Evolutionary conservation across 2,888 invertebrate species (phyloP).

Genomic region (Brenthis hecate): DNA sequence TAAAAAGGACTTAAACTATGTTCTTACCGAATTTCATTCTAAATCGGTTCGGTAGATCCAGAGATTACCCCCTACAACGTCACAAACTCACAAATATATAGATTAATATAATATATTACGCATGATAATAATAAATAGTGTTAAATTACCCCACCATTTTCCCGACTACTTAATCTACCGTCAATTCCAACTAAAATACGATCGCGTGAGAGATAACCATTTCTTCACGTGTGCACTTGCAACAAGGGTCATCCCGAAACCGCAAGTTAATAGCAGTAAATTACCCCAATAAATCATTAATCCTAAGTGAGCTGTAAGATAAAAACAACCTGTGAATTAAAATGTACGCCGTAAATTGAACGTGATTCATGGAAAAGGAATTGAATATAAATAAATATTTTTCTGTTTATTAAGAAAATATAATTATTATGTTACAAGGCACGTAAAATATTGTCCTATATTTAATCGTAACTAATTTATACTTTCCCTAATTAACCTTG

Average conservation of each 20-base stretch:
- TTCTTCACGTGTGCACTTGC: constrained; percentile 62
- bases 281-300: constrained; percentile 65
- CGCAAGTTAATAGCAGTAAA: constrained; percentile 74
- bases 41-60: too few species aligned
- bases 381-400: neutral
- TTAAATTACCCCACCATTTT: constrained; percentile 11
- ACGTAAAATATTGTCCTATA: too few species aligned
- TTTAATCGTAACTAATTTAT: too few species aligned
- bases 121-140: neutral
- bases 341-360: neutral
- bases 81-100: too few species aligned
- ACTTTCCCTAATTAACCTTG: too few species aligned
- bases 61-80: too few species aligned
- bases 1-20: too few species aligned
- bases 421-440: too few species aligned
- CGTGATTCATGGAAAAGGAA: neutral
- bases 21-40: too few species aligned
- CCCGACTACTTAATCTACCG: constrained; percentile 59
- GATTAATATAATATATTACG: neutral
- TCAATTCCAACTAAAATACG: constrained; percentile 52
- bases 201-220: constrained; percentile 69
- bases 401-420: constrained; percentile 7
- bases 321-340: constrained; percentile 16
- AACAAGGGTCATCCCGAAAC: constrained; percentile 57
- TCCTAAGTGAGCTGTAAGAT: constrained; percentile 36